These are phyloP conservation scores for Caenorhabditis sp. DNA, from an alignment of 2,888 invertebrate species.

Conservation along the genomic window DNA sequence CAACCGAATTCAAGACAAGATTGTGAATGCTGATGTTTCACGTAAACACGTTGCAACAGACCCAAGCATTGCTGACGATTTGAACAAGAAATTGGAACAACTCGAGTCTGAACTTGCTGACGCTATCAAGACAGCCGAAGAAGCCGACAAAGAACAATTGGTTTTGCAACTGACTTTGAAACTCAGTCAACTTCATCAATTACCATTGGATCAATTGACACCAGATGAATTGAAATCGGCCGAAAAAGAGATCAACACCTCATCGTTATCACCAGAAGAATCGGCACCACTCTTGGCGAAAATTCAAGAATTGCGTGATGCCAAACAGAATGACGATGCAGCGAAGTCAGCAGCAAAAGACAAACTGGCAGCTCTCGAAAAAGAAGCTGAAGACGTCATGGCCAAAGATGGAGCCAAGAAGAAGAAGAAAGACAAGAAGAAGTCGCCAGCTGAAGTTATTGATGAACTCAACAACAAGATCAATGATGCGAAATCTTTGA, in stretches of 20 bases:
- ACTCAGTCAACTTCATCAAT: slow-evolving; percentile 38
- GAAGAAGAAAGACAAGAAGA: slow-evolving; percentile 48
- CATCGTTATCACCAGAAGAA: slow-evolving; percentile 9
- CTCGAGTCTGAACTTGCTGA: slow-evolving; percentile 38
- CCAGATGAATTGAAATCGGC: slow-evolving; percentile 17
- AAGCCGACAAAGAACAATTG: slow-evolving; percentile 38
- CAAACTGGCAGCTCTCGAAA: slow-evolving; percentile 20
- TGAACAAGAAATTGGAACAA: slow-evolving; percentile 24
- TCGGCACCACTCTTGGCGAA: slow-evolving; percentile 11
- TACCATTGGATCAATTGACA: slow-evolving; percentile 34
- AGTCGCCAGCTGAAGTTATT: slow-evolving; percentile 22
- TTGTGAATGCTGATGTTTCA: slow-evolving; percentile 20
- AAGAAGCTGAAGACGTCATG: slow-evolving; percentile 36
- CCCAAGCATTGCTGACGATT: slow-evolving; percentile 13
- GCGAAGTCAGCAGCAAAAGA: slow-evolving; percentile 14
- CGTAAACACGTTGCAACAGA: slow-evolving; percentile 32
- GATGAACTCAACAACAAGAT: slow-evolving; percentile 26
- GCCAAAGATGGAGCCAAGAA: slow-evolving; percentile 31
- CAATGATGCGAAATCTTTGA: slow-evolving; percentile 23
- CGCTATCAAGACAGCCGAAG: slow-evolving; percentile 36
- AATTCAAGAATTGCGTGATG: slow-evolving; percentile 28
- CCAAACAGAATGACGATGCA: slow-evolving; percentile 26
- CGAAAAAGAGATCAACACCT: slow-evolving; percentile 18
- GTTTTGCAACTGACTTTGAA: slow-evolving; percentile 34
- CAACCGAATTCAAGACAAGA: slow-evolving; percentile 30